Percentiles rank a stretch among this genome's conserved stretches.
These are phyloP conservation scores for Steinernema khuongi DNA, from an alignment of 1,140 invertebrate species.

Conservation along the genomic window DNA sequence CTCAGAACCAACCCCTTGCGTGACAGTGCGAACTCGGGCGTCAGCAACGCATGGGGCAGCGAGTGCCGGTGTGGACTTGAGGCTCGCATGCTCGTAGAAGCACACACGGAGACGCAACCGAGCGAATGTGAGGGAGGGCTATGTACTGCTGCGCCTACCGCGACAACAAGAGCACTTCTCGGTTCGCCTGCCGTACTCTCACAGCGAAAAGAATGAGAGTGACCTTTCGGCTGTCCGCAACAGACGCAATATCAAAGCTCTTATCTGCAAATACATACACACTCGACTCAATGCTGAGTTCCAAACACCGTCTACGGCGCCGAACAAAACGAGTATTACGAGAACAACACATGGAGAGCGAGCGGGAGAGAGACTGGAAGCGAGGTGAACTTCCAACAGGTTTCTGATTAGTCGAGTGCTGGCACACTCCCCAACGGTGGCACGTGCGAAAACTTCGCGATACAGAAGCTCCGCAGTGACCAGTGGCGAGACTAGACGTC, in stretches of 20 bases:
- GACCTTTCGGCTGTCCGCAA: neutral
- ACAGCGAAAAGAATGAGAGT: too few species aligned
- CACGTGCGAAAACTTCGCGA: too few species aligned
- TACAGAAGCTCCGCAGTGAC: too few species aligned
- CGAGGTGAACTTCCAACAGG: conserved; percentile 3
- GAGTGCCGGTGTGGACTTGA: conserved; percentile 8
- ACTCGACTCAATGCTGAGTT: neutral
- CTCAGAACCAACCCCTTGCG: neutral
- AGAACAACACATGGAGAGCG: neutral
- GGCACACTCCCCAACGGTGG: neutral
- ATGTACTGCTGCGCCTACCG: too few species aligned
- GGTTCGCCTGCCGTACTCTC: too few species aligned
- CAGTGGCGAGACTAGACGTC: too few species aligned
- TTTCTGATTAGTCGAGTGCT: too few species aligned
- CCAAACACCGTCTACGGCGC: neutral
- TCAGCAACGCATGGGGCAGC: neutral
- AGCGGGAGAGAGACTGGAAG: too few species aligned
- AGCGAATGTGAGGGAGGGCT: neutral
- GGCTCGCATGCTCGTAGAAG: neutral
- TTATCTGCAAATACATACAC: conserved; percentile 1
- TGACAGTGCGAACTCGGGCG: neutral
- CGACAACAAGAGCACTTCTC: too few species aligned
- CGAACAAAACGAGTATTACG: neutral
- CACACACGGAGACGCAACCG: neutral
- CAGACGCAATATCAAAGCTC: conserved; percentile 10